Evolutionary conservation across 2,888 invertebrate species (phyloP).

Genomic region (Calliphora vomitoria): DNA sequence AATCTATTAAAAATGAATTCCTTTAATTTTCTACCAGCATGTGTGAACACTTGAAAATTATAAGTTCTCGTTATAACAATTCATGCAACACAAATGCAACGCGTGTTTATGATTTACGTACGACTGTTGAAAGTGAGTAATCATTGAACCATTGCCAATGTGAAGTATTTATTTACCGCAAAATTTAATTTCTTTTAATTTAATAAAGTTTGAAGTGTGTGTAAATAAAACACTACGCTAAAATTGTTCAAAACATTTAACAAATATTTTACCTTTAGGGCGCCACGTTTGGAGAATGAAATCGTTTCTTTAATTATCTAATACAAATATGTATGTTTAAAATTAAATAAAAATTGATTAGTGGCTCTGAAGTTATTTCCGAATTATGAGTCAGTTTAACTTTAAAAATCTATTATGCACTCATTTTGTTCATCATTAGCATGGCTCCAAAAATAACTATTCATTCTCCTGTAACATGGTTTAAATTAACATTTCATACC

Average conservation of each 20-base stretch:
- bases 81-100: constrained; percentile 43
- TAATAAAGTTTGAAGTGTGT: constrained; percentile 42
- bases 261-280: constrained; percentile 6
- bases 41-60: constrained; percentile 32
- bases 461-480: no score
- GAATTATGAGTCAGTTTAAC: constrained; percentile 13
- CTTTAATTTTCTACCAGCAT: constrained; percentile 15
- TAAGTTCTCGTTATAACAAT: neutral
- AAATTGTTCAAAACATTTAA: neutral
- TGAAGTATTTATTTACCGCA: constrained; percentile 44
- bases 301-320: neutral
- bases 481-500: no score
- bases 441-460: no score
- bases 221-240: constrained; percentile 14
- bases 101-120: constrained; percentile 43
- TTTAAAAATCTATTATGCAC: neutral
- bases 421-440: no score
- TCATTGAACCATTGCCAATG: constrained; percentile 52
- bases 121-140: constrained; percentile 38
- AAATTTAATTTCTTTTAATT: constrained; percentile 33
- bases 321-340: neutral
- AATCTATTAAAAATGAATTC: neutral
- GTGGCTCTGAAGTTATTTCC: constrained; percentile 19
- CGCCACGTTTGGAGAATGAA: constrained; percentile 10
- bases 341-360: neutral